A percentile compares a stretch with the other conserved stretches of the same genome.
Conservation (phyloP, 2,888 invertebrate species). For the Dasypolia templi region DNA sequence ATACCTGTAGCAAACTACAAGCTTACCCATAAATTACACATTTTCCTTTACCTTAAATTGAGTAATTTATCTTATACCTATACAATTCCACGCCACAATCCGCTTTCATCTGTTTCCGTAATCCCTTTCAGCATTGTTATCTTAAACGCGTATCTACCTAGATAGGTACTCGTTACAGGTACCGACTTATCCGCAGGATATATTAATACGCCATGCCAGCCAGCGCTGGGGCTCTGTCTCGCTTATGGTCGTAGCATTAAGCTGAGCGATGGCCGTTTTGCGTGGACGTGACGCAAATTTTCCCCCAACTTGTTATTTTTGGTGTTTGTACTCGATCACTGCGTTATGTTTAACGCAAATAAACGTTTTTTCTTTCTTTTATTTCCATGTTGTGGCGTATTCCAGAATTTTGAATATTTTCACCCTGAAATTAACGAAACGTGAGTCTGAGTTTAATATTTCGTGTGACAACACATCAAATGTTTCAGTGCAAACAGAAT, state of each 20-base stretch:
- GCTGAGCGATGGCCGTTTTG: no score
- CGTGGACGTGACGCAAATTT: no score
- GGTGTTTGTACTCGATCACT: no score
- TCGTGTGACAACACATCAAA: conserved; percentile 51
- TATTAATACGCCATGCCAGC: no score
- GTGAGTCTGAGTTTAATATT: conserved; percentile 56
- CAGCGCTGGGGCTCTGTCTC: no score
- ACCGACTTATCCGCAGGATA: conserved; percentile 3
- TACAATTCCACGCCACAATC: conserved; percentile 14
- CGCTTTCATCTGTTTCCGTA: conserved; percentile 11
- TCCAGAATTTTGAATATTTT: conserved; percentile 42
- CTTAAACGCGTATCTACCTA: background rate
- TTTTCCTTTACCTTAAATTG: conserved; percentile 8
- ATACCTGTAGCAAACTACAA: background rate
- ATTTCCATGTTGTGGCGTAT: conserved; percentile 14
- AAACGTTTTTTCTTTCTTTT: no score
- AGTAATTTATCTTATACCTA: conserved; percentile 12
- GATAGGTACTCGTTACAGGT: background rate
- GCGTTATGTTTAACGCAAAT: no score
- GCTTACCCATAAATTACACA: background rate
- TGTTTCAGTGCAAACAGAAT: conserved; percentile 35
- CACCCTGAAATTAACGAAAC: conserved; percentile 40
- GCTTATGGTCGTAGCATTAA: no score
- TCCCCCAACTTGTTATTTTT: no score
- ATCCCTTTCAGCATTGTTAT: conserved; percentile 19